Base-by-base conservation (phyloP, 2,797 vertebrate species). In the Percopsis omiscomaycus region DNA sequence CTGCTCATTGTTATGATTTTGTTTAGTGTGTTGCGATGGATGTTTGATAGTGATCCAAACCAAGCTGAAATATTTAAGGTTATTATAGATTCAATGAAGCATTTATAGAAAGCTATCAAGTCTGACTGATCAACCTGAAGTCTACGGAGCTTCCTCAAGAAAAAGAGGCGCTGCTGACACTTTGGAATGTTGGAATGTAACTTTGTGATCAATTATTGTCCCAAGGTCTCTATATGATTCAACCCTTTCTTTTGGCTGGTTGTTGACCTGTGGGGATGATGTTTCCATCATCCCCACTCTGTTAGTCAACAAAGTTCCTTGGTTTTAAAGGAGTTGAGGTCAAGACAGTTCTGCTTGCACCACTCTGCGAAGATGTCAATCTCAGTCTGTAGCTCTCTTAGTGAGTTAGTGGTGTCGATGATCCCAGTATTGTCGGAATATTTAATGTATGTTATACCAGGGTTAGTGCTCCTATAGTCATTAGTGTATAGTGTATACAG, bases 1-100 rank as follows among this genome's bases (percentile, higher is more conserved):
- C 51, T 53, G 51, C 51, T 53, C 51, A 53, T 5, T 52, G 10
- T 52, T 15, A 28, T 53, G 51, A 53, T 53, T 53, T 27, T 53
- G 51, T 53, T 53, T 22, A 53, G 51, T 22, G 51, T 15, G 22
- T 53, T 53, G 11, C 15, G 16, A 28, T 53, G 27, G 51, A 53
- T 28, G 51, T 53, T 53, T 16, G 15, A 15, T n/a, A 51, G 15
- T 15, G 14, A 13, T 15, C 49, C 15, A 15, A 51, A 51, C 49
- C 49, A 51, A n/a, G 49, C 14, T n/a, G 49, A n/a, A 6, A 51
- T 51, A n/a, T 51, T 51, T 3, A 51, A 51, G 49, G 51, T 53
- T 4, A 53, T 53, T 22, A 53, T 29, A 22, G 16, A 53, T 53
- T 53, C 51, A 53, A 9, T 28, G 15, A 53, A 28, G 10, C 51